A percentile compares a stretch with the other conserved stretches of the same genome.
phyloP scores from a whole-genome alignment of 1,140 invertebrate genomes.

The Drosophila pruinosa region DNA sequence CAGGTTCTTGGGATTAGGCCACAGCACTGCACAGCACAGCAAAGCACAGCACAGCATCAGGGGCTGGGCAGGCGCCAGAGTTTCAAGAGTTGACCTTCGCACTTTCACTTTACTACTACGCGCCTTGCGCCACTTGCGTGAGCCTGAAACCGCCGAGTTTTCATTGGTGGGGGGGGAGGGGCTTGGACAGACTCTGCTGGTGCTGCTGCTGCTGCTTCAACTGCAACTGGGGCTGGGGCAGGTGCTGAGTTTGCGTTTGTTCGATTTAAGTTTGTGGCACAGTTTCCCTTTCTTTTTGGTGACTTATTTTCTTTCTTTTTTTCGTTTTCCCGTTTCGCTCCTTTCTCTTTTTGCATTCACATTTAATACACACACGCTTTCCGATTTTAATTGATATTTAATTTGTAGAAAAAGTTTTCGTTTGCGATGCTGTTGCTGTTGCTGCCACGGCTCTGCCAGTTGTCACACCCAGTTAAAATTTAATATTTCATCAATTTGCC shows the following conservation, averaged over 20 bases:
- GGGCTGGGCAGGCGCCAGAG: constrained; percentile 65
- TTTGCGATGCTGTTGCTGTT: constrained; percentile 20
- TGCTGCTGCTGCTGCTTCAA: background rate
- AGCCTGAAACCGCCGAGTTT: constrained; percentile 73
- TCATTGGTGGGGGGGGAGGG: constrained; percentile 40
- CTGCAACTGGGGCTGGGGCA: constrained; percentile 10
- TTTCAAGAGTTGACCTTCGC: constrained; percentile 73
- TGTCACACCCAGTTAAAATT: constrained; percentile 70
- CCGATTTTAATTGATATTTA: constrained; percentile 11
- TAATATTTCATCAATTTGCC: constrained; percentile 62
- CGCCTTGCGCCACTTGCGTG: constrained; percentile 53
- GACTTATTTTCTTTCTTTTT: background rate
- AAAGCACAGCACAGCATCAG: constrained; percentile 44
- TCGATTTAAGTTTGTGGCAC: constrained; percentile 45
- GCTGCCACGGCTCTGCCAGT: constrained; percentile 22
- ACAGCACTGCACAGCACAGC: constrained; percentile 24
- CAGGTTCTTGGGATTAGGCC: constrained; percentile 27
- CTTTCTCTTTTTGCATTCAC: background rate
- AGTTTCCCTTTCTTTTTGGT: constrained; percentile 18
- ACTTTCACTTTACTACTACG: constrained; percentile 77
- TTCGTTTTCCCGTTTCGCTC: background rate
- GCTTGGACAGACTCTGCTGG: constrained; percentile 11
- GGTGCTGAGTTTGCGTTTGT: constrained; percentile 7
- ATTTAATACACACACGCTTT: constrained; percentile 13
- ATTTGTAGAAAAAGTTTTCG: constrained; percentile 25